Evolutionary conservation across 2,797 vertebrate species (phyloP).

Genomic region (Cheirogaleus major): DNA sequence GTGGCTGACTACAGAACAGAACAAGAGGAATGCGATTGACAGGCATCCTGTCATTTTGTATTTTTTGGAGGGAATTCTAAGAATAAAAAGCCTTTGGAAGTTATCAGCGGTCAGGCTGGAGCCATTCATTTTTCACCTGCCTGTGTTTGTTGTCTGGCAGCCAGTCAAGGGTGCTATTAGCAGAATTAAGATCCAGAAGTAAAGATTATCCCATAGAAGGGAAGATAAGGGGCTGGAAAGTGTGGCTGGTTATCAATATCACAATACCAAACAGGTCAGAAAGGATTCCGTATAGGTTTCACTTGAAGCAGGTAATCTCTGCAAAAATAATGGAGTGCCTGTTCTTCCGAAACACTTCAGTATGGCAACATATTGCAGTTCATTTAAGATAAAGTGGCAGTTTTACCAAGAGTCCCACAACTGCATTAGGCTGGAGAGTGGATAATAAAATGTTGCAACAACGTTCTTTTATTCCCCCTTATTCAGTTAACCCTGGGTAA

Average conservation of each 20-base stretch:
- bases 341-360: slow-evolving; percentile 81
- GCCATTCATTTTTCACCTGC: slow-evolving; percentile 87
- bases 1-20: not conserved
- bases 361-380: slow-evolving; percentile 72
- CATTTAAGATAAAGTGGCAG: slow-evolving; percentile 77
- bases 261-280: slow-evolving; percentile 83
- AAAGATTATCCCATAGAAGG: slow-evolving; percentile 85
- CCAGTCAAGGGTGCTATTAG: slow-evolving; percentile 88
- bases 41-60: slow-evolving; percentile 71
- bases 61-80: slow-evolving; percentile 83
- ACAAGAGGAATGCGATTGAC: slow-evolving; percentile 74
- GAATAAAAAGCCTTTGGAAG: slow-evolving; percentile 81
- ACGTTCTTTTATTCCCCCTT: slow-evolving; percentile 26
- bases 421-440: slow-evolving; percentile 30
- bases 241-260: slow-evolving; percentile 86
- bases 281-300: slow-evolving; percentile 83
- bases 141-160: slow-evolving; percentile 87
- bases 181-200: slow-evolving; percentile 86
- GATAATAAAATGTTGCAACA: slow-evolving; percentile 35
- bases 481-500: not conserved
- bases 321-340: slow-evolving; percentile 84
- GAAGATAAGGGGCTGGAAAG: slow-evolving; percentile 85
- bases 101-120: slow-evolving; percentile 85
- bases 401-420: slow-evolving; percentile 29
- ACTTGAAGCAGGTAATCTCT: slow-evolving; percentile 84